Percentiles rank a stretch among this genome's conserved stretches.
Evolutionary conservation across 2,888 invertebrate species (phyloP).

Genomic region (Nemapogon koenigi): DNA sequence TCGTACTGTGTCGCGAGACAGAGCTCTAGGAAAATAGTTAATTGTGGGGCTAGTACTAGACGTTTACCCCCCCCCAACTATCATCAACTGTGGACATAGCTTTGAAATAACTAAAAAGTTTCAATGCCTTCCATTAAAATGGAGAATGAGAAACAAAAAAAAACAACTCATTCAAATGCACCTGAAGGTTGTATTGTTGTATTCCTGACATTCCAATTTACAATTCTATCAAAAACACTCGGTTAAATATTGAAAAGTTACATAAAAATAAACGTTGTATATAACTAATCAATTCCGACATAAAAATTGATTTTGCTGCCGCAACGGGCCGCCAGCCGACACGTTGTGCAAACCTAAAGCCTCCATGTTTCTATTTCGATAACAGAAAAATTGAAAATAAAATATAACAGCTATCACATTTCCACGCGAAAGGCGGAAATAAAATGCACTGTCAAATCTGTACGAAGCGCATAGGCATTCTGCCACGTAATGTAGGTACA

Average conservation of each 20-base stretch:
- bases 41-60: too few species aligned
- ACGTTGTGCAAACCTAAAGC: constrained; percentile 5
- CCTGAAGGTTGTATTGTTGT: background rate
- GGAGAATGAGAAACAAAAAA: too few species aligned
- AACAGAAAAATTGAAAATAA: constrained; percentile 42
- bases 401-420: constrained; percentile 53
- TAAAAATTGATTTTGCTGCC: constrained; percentile 5
- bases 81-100: too few species aligned
- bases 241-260: background rate
- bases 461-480: too few species aligned
- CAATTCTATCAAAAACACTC: background rate
- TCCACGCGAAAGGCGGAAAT: constrained; percentile 56
- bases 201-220: background rate
- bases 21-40: too few species aligned
- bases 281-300: constrained; percentile 6
- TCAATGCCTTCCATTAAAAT: too few species aligned
- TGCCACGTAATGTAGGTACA: too few species aligned
- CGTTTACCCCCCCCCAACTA: too few species aligned
- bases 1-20: too few species aligned
- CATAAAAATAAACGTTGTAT: background rate
- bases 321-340: background rate
- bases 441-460: constrained; percentile 26
- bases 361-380: constrained; percentile 36
- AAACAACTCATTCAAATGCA: too few species aligned
- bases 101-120: too few species aligned